Percentiles rank a stretch among this genome's conserved stretches.
Conservation (phyloP, 35 echinoderm and acorn worm genomes). For the Antedon bifida region DNA sequence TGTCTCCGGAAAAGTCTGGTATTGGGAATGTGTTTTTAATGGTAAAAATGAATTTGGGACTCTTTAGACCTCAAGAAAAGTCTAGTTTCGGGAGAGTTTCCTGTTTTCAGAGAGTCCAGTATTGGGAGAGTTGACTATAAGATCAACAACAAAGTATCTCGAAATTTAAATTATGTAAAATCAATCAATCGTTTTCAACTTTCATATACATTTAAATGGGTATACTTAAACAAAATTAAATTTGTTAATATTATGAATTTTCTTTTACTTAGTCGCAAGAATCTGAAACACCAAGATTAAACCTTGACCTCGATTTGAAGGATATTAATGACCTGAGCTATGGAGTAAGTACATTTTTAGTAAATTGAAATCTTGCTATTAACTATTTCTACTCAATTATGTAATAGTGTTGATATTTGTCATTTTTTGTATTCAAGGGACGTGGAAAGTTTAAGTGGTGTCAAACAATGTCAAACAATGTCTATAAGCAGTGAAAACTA, state of each 20-base stretch:
- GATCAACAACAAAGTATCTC: neutral
- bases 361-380: no score
- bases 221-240: neutral
- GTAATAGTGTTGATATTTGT: conserved; percentile 6
- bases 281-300: conserved; percentile 61
- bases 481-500: no score
- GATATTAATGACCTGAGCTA: conserved; percentile 78
- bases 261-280: conserved; percentile 3
- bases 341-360: no score
- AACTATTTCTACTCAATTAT: conserved; percentile 1
- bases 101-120: no score
- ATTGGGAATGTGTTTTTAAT: no score
- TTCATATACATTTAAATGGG: neutral
- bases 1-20: no score
- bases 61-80: no score
- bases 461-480: no score
- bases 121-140: no score
- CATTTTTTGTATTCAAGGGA: neutral
- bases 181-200: neutral
- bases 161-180: neutral
- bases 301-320: conserved; percentile 75
- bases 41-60: no score
- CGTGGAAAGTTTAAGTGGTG: no score
- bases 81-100: no score
- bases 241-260: conserved; percentile 9